Evolutionary conservation across 1,140 invertebrate species (phyloP).

Genomic region (Dendroctonus ponderosae): DNA sequence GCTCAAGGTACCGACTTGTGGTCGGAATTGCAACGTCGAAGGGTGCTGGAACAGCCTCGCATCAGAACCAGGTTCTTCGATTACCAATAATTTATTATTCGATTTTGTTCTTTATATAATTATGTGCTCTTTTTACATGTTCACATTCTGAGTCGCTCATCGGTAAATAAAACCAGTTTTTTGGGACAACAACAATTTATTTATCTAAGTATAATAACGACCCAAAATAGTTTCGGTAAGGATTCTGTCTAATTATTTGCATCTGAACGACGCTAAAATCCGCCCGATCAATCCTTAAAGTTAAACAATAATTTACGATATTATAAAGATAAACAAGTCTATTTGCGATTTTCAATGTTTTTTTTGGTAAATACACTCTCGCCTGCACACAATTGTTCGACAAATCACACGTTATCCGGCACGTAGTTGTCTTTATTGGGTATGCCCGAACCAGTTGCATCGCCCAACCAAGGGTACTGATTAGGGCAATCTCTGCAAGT

Average conservation of each 20-base stretch:
- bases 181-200: too few species aligned
- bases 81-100: background rate
- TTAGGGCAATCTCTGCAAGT: conserved; percentile 84
- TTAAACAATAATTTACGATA: too few species aligned
- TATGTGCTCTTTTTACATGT: too few species aligned
- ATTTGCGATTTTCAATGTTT: too few species aligned
- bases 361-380: background rate
- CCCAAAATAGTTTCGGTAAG: too few species aligned
- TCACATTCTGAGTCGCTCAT: too few species aligned
- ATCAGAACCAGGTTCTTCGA: conserved; percentile 7
- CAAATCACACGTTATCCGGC: conserved; percentile 60
- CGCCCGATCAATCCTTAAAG: too few species aligned
- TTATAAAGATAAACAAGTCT: too few species aligned
- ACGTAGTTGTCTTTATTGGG: conserved; percentile 77
- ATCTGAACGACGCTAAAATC: too few species aligned
- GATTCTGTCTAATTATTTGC: too few species aligned
- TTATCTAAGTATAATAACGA: too few species aligned
- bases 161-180: too few species aligned
- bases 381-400: background rate
- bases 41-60: conserved; percentile 7
- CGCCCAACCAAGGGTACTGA: conserved; percentile 83
- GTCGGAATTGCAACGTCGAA: conserved; percentile 5
- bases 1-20: conserved; percentile 6
- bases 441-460: conserved; percentile 78
- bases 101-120: background rate